Conservation (phyloP, 2,888 invertebrate species). For the Philopedon plagiatum region DNA sequence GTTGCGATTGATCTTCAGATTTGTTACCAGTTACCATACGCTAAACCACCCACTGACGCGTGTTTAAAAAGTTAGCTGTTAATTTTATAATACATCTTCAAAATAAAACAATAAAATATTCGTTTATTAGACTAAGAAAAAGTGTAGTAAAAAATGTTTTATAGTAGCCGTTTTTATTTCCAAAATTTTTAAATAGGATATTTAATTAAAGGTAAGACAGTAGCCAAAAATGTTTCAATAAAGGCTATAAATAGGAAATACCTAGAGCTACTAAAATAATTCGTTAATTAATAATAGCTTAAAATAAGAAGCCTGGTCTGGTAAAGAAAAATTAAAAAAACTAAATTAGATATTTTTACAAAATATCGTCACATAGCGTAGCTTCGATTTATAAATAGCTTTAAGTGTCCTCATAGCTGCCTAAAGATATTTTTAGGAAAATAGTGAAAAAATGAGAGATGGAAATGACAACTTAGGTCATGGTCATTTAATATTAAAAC, state of each 20-base stretch:
- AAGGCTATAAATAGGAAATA: neutral
- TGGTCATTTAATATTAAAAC: neutral
- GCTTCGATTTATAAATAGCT: neutral
- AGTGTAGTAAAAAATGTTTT: too few relatives aligned
- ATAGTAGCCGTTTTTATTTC: neutral
- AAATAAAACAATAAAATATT: too few relatives aligned
- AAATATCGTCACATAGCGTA: neutral
- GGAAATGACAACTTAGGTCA: slow-evolving; percentile 8
- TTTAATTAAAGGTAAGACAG: neutral
- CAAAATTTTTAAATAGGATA: too few relatives aligned
- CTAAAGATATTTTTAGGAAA: slow-evolving; percentile 7
- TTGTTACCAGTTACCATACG: too few relatives aligned
- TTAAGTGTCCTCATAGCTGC: neutral
- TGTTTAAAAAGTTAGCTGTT: too few relatives aligned
- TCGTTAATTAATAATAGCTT: neutral
- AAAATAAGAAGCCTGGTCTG: too few relatives aligned
- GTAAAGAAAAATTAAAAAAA: neutral
- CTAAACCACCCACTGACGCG: too few relatives aligned
- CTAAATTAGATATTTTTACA: neutral
- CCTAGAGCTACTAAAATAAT: neutral
- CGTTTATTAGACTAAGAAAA: too few relatives aligned
- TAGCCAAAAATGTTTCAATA: neutral
- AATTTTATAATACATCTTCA: too few relatives aligned
- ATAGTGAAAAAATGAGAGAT: neutral
- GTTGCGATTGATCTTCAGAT: too few relatives aligned